Evolutionary conservation across 2,113 vertebrate genomes (phyloP).

Genomic region (Atherinomorus stipes): DNA sequence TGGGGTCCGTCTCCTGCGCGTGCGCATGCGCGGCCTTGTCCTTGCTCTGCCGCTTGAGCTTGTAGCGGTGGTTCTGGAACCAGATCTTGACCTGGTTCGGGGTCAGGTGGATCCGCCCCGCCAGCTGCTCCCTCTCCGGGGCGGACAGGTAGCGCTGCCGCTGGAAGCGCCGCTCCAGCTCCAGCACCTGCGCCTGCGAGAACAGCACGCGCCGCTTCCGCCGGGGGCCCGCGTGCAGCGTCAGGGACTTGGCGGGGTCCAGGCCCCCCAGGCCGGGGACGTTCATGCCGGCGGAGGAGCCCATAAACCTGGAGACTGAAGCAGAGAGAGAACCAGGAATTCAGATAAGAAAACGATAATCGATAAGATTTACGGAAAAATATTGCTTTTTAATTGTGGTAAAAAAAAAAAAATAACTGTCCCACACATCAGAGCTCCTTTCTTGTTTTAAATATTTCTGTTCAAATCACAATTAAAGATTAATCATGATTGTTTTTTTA

Average conservation of each 20-base stretch:
- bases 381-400: too few species aligned
- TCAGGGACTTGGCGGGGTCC: constrained; percentile 87
- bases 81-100: constrained; percentile 98
- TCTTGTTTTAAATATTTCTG: too few species aligned
- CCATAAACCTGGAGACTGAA: constrained; percentile 95
- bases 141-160: constrained; percentile 96
- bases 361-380: too few species aligned
- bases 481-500: too few species aligned
- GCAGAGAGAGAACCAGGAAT: too few species aligned
- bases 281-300: constrained; percentile 88
- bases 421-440: too few species aligned
- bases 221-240: constrained; percentile 87
- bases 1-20: constrained; percentile 68
- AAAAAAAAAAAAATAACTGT: too few species aligned
- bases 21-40: constrained; percentile 88
- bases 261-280: constrained; percentile 84
- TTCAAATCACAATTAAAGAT: too few species aligned
- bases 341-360: too few species aligned
- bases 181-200: constrained; percentile 93
- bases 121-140: constrained; percentile 94
- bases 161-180: constrained; percentile 93
- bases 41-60: constrained; percentile 94
- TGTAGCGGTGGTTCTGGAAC: constrained; percentile 98
- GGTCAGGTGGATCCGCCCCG: constrained; percentile 91
- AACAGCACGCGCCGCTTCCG: constrained; percentile 94